phyloP scores from a whole-genome alignment of 2,888 invertebrate species.

The Parnassius mnemosyne region DNA sequence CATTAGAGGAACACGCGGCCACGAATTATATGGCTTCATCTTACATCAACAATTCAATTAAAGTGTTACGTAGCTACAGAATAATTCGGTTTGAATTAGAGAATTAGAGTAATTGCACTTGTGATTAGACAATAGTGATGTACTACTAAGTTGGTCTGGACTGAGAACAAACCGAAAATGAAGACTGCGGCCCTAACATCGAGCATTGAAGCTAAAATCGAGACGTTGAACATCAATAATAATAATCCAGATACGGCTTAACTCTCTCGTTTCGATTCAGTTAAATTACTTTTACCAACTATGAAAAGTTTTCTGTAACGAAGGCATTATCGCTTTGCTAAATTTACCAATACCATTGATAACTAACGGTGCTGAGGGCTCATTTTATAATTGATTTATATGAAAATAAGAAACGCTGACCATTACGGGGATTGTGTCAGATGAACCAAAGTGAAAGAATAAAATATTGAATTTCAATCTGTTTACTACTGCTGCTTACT shows the following conservation, averaged over 20 bases:
- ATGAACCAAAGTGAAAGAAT: too few species aligned
- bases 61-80: conserved; percentile 62
- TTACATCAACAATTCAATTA: conserved; percentile 71
- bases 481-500: too few species aligned
- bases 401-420: neutral
- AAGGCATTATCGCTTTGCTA: too few species aligned
- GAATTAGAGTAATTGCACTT: conserved; percentile 76
- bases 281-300: neutral
- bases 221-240: too few species aligned
- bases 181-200: neutral
- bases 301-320: too few species aligned
- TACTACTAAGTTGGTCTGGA: conserved; percentile 39
- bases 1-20: conserved; percentile 34
- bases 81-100: conserved; percentile 73
- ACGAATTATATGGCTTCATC: conserved; percentile 27
- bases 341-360: too few species aligned
- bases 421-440: neutral
- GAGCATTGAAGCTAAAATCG: too few species aligned
- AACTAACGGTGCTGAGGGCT: too few species aligned
- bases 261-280: conserved; percentile 6
- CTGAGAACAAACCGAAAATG: conserved; percentile 35
- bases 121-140: conserved; percentile 49
- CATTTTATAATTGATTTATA: too few species aligned
- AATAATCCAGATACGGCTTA: neutral
- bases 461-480: too few species aligned